phyloP scores from a whole-genome alignment of 53 echinoderm and acorn worm species.

The Pentamera pediparva region DNA sequence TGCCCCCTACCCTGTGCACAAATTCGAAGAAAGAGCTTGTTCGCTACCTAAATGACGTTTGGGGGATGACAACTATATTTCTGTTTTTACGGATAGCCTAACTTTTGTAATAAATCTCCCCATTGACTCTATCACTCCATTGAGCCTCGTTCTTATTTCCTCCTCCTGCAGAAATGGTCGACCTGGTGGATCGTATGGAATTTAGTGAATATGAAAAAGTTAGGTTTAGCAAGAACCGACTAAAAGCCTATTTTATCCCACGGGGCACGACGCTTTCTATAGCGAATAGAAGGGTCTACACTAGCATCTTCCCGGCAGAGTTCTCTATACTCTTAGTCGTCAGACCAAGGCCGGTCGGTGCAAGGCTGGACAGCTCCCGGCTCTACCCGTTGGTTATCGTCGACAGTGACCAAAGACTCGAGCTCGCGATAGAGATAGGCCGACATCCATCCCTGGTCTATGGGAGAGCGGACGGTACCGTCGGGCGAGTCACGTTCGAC shows the following conservation, averaged over 20 bases:
- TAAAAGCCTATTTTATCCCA: constrained; percentile 47
- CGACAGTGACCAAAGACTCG: constrained; percentile 45
- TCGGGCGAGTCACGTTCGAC: constrained; percentile 7
- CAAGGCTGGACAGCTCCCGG: constrained; percentile 32
- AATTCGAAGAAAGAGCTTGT: too few species aligned
- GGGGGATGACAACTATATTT: too few species aligned
- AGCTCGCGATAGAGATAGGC: constrained; percentile 59
- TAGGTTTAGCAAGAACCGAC: constrained; percentile 40
- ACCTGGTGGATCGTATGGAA: constrained; percentile 49
- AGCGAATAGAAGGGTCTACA: constrained; percentile 43
- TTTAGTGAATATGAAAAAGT: constrained; percentile 50
- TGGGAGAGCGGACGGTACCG: constrained; percentile 33
- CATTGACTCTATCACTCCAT: too few species aligned
- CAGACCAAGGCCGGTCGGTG: constrained; percentile 37
- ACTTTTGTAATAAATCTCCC: too few species aligned
- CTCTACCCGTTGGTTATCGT: constrained; percentile 65
- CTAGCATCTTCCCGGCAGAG: constrained; percentile 55
- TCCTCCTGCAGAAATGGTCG: constrained; percentile 51
- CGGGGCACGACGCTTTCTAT: constrained; percentile 43
- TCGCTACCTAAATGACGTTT: too few species aligned
- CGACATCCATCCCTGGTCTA: constrained; percentile 60
- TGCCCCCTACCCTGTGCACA: too few species aligned
- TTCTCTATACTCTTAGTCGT: constrained; percentile 71
- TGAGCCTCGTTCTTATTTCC: not conserved
- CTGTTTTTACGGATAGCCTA: too few species aligned